Percentiles rank a stretch among this genome's conserved stretches.
Conservation (phyloP, 1,140 invertebrate species). For the Drosophila pruinosa region DNA sequence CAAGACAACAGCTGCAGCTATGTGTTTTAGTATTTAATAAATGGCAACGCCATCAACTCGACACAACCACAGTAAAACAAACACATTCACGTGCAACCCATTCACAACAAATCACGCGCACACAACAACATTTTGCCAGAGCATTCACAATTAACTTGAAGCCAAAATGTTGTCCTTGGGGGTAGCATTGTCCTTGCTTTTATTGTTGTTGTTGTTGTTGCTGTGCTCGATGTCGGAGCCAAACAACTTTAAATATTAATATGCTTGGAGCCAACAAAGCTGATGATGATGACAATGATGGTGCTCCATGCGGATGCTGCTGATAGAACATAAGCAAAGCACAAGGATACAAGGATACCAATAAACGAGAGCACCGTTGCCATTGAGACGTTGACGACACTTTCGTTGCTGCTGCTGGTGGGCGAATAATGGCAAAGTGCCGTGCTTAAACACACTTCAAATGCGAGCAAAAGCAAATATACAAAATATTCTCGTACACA, state of each 20-base stretch:
- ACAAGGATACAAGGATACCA: constrained; percentile 21
- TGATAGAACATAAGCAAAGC: constrained; percentile 15
- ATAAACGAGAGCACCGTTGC: constrained; percentile 6
- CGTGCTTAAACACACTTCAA: constrained; percentile 65
- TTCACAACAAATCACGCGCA: constrained; percentile 70
- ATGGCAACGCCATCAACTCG: constrained; percentile 30
- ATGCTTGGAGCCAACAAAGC: constrained; percentile 52
- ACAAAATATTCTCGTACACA: constrained; percentile 10
- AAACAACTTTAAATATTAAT: constrained; percentile 73
- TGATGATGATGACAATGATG: constrained; percentile 34
- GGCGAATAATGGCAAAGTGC: constrained; percentile 62
- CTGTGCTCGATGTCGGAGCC: constrained; percentile 16
- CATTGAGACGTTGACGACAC: constrained; percentile 56
- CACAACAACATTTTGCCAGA: constrained; percentile 30
- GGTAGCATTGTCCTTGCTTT: constrained; percentile 1
- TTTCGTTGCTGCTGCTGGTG: constrained; percentile 37
- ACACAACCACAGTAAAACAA: constrained; percentile 36
- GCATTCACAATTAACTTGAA: constrained; percentile 70
- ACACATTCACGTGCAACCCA: constrained; percentile 45
- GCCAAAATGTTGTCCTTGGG: constrained; percentile 65
- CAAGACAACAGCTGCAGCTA: constrained; percentile 32
- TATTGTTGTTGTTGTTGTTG: neutral
- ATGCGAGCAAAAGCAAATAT: constrained; percentile 42
- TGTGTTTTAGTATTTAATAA: constrained; percentile 33
- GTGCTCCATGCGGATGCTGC: constrained; percentile 34